phyloP scores from a whole-genome alignment of 2,888 invertebrate genomes.

The Drosophila fulvimacula region DNA sequence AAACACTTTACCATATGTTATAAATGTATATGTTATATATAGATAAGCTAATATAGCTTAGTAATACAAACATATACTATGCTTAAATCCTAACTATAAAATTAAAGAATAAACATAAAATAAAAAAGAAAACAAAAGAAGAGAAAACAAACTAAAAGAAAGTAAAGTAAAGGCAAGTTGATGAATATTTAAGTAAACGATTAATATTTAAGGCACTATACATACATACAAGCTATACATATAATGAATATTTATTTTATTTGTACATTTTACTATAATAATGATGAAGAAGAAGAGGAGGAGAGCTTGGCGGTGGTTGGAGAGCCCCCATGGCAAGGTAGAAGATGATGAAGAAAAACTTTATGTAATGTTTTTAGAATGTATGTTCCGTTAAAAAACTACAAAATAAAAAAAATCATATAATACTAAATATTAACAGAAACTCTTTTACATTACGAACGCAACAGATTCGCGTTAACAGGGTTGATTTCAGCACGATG shows the following conservation, averaged over 20 bases:
- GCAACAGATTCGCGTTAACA: not conserved
- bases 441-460: slow-evolving; percentile 14
- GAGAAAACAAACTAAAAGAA: slow-evolving; percentile 8
- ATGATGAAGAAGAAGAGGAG: slow-evolving; percentile 17
- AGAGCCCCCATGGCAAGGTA: not conserved
- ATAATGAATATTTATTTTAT: slow-evolving; percentile 83
- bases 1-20: slow-evolving; percentile 61
- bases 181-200: slow-evolving; percentile 60
- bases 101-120: slow-evolving; percentile 56
- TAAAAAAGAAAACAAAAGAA: slow-evolving; percentile 8
- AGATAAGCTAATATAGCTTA: slow-evolving; percentile 66
- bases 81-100: slow-evolving; percentile 77
- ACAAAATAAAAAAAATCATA: slow-evolving; percentile 82
- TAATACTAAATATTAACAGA: slow-evolving; percentile 76
- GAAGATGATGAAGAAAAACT: slow-evolving; percentile 53
- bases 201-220: slow-evolving; percentile 76
- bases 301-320: slow-evolving; percentile 4
- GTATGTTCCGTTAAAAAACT: slow-evolving; percentile 82
- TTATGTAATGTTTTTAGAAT: slow-evolving; percentile 82
- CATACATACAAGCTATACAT: slow-evolving; percentile 75
- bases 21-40: slow-evolving; percentile 70
- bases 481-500: not conserved
- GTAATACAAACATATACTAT: slow-evolving; percentile 61
- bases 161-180: slow-evolving; percentile 11
- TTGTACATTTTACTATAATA: slow-evolving; percentile 82